Base-by-base conservation (phyloP, 1,140 invertebrate genomes). In the Drosophila tani region DNA sequence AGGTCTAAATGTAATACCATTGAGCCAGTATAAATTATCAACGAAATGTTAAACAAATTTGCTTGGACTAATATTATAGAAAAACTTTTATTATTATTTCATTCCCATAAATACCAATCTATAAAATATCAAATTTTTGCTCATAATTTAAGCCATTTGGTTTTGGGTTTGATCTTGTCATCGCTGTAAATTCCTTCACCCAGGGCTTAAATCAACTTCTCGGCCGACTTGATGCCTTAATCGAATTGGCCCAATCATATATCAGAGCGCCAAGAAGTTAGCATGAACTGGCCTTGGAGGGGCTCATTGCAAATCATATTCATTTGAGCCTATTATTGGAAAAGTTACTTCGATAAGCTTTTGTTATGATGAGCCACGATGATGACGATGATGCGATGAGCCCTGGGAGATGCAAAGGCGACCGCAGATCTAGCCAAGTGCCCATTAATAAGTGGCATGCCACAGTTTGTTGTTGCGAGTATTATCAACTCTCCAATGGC, bases 281-380 rank as follows among this genome's bases (percentile, higher is more conserved):
- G 46, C 60, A 24, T 58, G 51, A 55, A 46, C 73, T 70, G 62
- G 46, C 51, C 59, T 38, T 32, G 38, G 49, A 50, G 21, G 46
- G 40, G 67, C 46, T 77, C 58, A 78, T 49, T 53, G 56, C 46
- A 67, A 59, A 76, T 78, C 65, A 84, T 90, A 84, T 87, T 87
- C 74, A 87, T 88, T 88, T 87, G 73, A 88, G 84, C 84, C 75
- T 87, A 88, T 90, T 90, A 90, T 90, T 90, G 81, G 85, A 90
- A 90, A 90, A 90, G 85, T 90, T 90, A 84, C 73, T 84, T 88
- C 56, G 65, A 71, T 88, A 88, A 88, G 81, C 84, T 88, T 88
- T 85, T 88, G 81, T 88, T 88, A 81, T 87, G 84, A 87, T 80
- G 71, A 88, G 60, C 49, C 65, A 74, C 53, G 43, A 82, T 65